A percentile compares a stretch with the other conserved stretches of the same genome.
Evolutionary conservation across 2,113 vertebrate genomes (phyloP).

Genomic region (Pelusios castaneus): DNA sequence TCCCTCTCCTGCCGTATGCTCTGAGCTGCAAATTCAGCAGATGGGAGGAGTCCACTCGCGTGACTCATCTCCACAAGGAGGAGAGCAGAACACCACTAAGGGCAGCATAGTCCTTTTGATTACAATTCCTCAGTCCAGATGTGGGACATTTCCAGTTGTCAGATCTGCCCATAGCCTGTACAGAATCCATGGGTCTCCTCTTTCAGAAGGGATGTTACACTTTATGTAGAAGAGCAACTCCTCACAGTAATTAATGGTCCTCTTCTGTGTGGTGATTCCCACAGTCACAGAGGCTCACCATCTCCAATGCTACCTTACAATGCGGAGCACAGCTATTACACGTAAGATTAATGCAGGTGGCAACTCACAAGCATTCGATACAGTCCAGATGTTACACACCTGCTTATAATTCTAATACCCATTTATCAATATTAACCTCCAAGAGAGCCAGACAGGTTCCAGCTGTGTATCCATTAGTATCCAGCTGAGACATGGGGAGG

Average conservation of each 20-base stretch:
- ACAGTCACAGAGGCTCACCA: not conserved
- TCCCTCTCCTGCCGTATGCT: not conserved
- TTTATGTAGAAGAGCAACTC: not conserved
- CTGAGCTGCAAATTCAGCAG: not conserved
- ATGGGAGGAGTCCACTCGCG: not conserved
- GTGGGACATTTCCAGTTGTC: not conserved
- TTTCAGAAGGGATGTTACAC: not conserved
- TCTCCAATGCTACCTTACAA: not conserved
- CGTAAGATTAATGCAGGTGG: not conserved
- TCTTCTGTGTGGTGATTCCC: not conserved
- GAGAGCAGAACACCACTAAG: not conserved
- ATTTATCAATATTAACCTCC: not conserved
- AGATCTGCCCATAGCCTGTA: not conserved
- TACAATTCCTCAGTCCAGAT: not conserved
- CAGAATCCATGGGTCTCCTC: not conserved
- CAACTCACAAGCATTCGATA: not conserved
- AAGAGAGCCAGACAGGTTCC: not conserved
- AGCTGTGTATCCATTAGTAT: not conserved
- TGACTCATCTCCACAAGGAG: not conserved
- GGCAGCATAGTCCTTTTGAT: not conserved
- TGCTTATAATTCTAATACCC: not conserved
- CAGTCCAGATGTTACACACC: not conserved
- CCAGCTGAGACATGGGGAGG: not conserved
- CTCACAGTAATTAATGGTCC: not conserved
- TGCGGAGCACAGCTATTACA: not conserved